Conservation (phyloP, 1,140 invertebrate genomes). For the Dendrolimus kikuchii region DNA sequence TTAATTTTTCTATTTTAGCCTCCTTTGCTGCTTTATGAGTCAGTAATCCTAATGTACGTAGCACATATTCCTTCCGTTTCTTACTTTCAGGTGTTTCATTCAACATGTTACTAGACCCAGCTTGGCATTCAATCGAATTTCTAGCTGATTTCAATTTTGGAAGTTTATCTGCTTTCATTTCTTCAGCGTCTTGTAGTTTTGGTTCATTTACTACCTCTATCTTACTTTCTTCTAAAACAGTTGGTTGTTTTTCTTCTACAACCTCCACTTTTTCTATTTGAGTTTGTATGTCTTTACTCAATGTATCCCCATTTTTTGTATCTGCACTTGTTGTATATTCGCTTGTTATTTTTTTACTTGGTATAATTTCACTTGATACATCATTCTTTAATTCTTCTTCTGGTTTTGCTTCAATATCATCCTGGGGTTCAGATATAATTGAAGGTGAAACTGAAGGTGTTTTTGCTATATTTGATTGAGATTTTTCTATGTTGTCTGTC, state of each 20-base stretch:
- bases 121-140: constrained; percentile 2
- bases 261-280: neutral
- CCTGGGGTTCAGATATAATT: constrained; percentile 5
- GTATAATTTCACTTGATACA: too few relatives aligned
- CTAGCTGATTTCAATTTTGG: neutral
- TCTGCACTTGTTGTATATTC: too few relatives aligned
- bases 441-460: neutral
- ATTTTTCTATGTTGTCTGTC: constrained; percentile 8
- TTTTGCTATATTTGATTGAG: constrained; percentile 9
- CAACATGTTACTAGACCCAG: constrained; percentile 38
- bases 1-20: constrained; percentile 70
- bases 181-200: constrained; percentile 9
- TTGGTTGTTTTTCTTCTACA: constrained; percentile 2
- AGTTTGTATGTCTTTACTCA: too few relatives aligned
- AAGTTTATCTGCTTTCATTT: constrained; percentile 5
- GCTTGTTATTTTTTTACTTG: too few relatives aligned
- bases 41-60: constrained; percentile 77
- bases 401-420: constrained; percentile 2
- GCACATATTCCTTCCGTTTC: constrained; percentile 75
- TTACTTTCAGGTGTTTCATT: constrained; percentile 73
- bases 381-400: neutral
- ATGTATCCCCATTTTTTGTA: too few relatives aligned
- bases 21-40: constrained; percentile 76
- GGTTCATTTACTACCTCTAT: constrained; percentile 3
- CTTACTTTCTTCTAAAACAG: constrained; percentile 7